Evolutionary conservation across 1,140 invertebrate genomes (phyloP).

Genomic region (Wasmannia auropunctata): DNA sequence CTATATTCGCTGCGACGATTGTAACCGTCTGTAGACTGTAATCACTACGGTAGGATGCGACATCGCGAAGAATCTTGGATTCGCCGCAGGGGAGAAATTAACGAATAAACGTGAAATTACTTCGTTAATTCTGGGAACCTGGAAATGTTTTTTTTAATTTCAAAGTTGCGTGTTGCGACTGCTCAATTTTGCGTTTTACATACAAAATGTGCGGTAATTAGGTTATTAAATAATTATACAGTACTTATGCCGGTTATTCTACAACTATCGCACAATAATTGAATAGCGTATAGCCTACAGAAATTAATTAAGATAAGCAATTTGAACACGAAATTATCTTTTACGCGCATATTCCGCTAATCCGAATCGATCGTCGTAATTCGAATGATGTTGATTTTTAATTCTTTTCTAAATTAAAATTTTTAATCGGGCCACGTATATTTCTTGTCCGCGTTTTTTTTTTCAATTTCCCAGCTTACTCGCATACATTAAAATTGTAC

Average conservation of each 20-base stretch:
- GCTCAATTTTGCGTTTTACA: background rate
- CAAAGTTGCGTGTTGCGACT: background rate
- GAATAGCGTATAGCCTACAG: background rate
- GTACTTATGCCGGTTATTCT: background rate
- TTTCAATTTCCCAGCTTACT: background rate
- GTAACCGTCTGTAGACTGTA: background rate
- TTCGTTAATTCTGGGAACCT: background rate
- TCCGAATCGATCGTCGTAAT: background rate
- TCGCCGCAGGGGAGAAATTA: background rate
- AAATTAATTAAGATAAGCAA: background rate
- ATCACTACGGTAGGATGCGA: background rate
- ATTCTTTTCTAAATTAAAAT: background rate
- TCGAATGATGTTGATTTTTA: background rate
- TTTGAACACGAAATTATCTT: background rate
- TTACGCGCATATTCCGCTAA: background rate
- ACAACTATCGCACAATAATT: background rate
- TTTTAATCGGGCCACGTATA: background rate
- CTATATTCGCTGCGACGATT: slow-evolving; percentile 23
- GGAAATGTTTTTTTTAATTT: background rate
- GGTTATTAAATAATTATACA: background rate
- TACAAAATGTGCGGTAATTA: background rate
- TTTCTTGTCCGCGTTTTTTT: background rate
- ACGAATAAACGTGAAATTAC: background rate
- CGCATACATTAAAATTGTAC: background rate
- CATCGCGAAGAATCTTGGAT: background rate